Evolutionary conservation across 2,888 invertebrate genomes (phyloP).

Genomic region (Sinhomidia bicolor): DNA sequence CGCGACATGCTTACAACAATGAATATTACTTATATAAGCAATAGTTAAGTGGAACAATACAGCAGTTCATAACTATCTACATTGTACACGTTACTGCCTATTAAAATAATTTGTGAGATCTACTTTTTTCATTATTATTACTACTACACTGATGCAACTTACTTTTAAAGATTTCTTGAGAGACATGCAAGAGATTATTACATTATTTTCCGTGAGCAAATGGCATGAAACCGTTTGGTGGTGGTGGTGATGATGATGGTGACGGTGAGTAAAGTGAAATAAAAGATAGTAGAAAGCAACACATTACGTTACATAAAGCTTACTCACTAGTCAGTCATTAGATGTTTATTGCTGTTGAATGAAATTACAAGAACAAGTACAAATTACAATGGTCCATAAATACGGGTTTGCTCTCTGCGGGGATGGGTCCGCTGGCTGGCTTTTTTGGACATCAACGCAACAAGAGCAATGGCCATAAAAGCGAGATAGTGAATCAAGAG

Average conservation of each 20-base stretch:
- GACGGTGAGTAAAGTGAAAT: no score
- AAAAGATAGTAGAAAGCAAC: slow-evolving; percentile 61
- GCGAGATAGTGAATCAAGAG: slow-evolving; percentile 67
- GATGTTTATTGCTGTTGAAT: slow-evolving; percentile 73
- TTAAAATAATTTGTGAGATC: slow-evolving; percentile 65
- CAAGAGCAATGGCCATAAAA: slow-evolving; percentile 69
- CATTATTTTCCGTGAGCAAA: slow-evolving; percentile 47
- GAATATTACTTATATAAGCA: not conserved
- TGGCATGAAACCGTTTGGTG: slow-evolving; percentile 63
- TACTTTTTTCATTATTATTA: slow-evolving; percentile 22
- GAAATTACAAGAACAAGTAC: slow-evolving; percentile 72
- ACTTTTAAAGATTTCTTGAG: slow-evolving; percentile 34
- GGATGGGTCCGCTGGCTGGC: slow-evolving; percentile 68
- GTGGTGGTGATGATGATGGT: slow-evolving; percentile 58
- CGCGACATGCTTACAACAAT: not conserved
- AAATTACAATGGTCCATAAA: slow-evolving; percentile 71
- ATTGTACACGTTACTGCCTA: slow-evolving; percentile 57
- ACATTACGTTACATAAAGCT: slow-evolving; percentile 63
- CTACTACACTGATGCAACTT: slow-evolving; percentile 48
- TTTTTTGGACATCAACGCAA: slow-evolving; percentile 60
- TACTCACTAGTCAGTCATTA: slow-evolving; percentile 68
- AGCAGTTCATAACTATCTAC: slow-evolving; percentile 45
- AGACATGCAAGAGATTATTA: slow-evolving; percentile 37
- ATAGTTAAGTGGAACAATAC: slow-evolving; percentile 16
- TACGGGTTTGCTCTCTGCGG: slow-evolving; percentile 70